Evolutionary conservation across 2,888 invertebrate species (phyloP), one percentile per base, ranked within the genome.

Genomic region (Copidosoma aretas): DNA sequence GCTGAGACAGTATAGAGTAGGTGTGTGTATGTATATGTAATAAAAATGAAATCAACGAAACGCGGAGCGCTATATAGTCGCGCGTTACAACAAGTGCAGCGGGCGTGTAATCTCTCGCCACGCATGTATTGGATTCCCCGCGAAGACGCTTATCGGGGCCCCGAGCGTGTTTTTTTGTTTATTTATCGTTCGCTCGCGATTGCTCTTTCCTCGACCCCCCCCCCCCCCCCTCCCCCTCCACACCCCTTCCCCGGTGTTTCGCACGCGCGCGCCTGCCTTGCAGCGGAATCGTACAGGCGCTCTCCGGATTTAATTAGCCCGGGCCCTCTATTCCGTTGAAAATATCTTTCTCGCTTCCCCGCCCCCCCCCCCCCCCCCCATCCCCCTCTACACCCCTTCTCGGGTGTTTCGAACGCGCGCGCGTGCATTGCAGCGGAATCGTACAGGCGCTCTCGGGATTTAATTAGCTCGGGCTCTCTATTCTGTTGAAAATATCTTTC

Each of bases 111-210:
- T 10, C 10, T 10, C 41, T 41, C 41, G 8, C 41, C 14, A 41
- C 8, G 10, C 41, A 41, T 41, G 14, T 46, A 46, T 71, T 53
- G 56, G 71, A 49, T 67, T 71, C 71, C 71, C 71, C 71, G 71
- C 71, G 71, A 71, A 71, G 71, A 68, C 25, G 68, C 65, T 68
- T 65, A 49, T 3, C 15, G 24, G 52, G 12, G 22, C 2, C 19
- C 19, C 14, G 21, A 56, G 24, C 8, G 32, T 56, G 57, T 70
- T 67, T 59, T 67, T 67, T 71, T 70, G 61, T 67, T 71, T 67
- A 54, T 71, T 65, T 62, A 71, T 70, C 70, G 54, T 24, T 14
- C 25, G 43, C 49, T 52, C 32, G 32, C 21, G 39, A 12, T 0
- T 17, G 32, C 60, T 41, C 41, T 32, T 17, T 58, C 57, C 68